Evolutionary conservation across 1,140 invertebrate genomes (phyloP).

Genomic region (Drosophila teissieri): DNA sequence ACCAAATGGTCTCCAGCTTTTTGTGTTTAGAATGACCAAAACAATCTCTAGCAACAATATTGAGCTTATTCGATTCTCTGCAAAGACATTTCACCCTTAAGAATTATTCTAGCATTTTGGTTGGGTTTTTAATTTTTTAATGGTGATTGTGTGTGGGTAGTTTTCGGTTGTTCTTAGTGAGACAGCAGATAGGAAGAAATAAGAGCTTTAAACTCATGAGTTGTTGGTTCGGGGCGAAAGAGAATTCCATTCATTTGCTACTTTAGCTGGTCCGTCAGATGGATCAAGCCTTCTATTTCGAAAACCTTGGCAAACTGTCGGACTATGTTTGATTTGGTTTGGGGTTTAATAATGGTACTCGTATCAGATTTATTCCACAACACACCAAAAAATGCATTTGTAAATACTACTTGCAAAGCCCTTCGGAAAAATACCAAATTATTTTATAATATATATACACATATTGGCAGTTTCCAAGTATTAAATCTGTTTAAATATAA

Average conservation of each 20-base stretch:
- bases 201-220: slow-evolving; percentile 52
- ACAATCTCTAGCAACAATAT: slow-evolving; percentile 85
- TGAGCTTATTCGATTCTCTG: slow-evolving; percentile 84
- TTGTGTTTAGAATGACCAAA: slow-evolving; percentile 84
- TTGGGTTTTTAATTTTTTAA: slow-evolving; percentile 53
- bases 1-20: slow-evolving; percentile 84
- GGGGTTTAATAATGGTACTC: too few relatives aligned
- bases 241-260: neutral
- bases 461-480: too few relatives aligned
- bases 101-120: slow-evolving; percentile 83
- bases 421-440: too few relatives aligned
- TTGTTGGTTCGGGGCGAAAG: slow-evolving; percentile 2
- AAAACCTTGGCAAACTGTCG: too few relatives aligned
- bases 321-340: too few relatives aligned
- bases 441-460: too few relatives aligned
- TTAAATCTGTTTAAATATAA: neutral
- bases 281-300: too few relatives aligned
- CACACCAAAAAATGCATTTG: too few relatives aligned
- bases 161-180: slow-evolving; percentile 38
- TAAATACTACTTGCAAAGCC: too few relatives aligned
- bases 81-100: slow-evolving; percentile 84
- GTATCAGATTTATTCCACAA: too few relatives aligned
- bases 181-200: slow-evolving; percentile 58
- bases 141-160: slow-evolving; percentile 58
- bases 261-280: neutral